phyloP scores from a whole-genome alignment of 2,797 vertebrate genomes.

The Chromobotia macracanthus region DNA sequence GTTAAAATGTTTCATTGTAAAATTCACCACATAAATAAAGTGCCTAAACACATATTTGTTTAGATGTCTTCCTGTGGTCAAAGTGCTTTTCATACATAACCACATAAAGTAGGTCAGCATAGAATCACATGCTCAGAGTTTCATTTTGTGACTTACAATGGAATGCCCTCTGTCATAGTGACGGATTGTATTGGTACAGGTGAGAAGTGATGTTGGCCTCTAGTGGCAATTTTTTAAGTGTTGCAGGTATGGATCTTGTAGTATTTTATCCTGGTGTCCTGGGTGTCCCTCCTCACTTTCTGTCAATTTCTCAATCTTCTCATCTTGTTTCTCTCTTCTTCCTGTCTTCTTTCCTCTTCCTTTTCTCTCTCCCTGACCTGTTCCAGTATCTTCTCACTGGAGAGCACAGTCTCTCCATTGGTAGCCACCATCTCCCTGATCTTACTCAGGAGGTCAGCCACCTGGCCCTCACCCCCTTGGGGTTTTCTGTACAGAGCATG shows the following conservation, averaged over 20 bases:
- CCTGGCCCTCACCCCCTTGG: constrained; percentile 36
- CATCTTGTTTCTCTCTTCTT: neutral
- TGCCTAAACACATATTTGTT: neutral
- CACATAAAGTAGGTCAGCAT: neutral
- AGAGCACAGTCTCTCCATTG: constrained; percentile 44
- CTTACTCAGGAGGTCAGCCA: constrained; percentile 54
- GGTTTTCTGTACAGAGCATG: constrained; percentile 46
- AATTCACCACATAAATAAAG: neutral
- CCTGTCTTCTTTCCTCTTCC: constrained; percentile 13
- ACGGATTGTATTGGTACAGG: neutral
- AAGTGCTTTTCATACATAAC: neutral
- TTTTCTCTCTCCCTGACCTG: constrained; percentile 16
- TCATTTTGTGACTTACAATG: neutral
- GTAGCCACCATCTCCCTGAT: constrained; percentile 42
- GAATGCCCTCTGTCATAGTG: neutral
- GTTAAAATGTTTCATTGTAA: neutral
- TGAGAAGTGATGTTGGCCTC: neutral
- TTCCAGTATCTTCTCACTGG: constrained; percentile 47
- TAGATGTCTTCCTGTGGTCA: neutral
- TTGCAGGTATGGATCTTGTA: neutral
- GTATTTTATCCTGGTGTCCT: neutral
- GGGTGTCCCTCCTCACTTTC: neutral
- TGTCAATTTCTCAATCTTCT: neutral
- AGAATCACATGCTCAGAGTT: neutral
- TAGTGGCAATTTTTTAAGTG: neutral